Conservation (phyloP, 2,113 vertebrate species). For the Varanus komodoensis region DNA sequence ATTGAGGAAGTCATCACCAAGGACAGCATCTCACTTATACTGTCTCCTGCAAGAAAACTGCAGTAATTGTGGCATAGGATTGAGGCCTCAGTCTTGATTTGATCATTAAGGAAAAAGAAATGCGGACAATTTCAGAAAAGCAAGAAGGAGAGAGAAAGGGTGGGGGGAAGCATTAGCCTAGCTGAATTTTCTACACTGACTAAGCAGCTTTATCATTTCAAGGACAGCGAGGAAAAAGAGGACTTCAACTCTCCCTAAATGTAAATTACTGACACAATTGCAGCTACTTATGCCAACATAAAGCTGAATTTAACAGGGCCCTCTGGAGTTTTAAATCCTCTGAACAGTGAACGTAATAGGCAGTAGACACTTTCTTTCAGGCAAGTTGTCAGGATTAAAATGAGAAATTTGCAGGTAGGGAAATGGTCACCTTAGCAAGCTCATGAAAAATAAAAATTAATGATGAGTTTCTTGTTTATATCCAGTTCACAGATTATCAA, state of each 20-base stretch:
- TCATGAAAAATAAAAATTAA: slow-evolving; percentile 66
- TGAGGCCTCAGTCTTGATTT: neutral
- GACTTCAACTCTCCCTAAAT: slow-evolving; percentile 51
- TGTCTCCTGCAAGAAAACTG: neutral
- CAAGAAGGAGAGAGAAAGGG: neutral
- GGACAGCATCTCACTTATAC: neutral
- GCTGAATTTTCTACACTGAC: slow-evolving; percentile 47
- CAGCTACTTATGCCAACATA: slow-evolving; percentile 55
- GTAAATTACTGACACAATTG: slow-evolving; percentile 61
- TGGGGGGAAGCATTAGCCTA: slow-evolving; percentile 12
- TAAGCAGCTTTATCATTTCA: slow-evolving; percentile 62
- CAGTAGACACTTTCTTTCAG: slow-evolving; percentile 52
- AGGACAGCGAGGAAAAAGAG: slow-evolving; percentile 51
- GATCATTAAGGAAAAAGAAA: neutral
- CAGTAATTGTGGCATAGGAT: neutral
- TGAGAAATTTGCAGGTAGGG: slow-evolving; percentile 57
- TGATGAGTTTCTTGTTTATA: slow-evolving; percentile 51
- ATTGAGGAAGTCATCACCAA: neutral
- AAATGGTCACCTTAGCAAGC: slow-evolving; percentile 53
- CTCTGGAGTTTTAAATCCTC: slow-evolving; percentile 66
- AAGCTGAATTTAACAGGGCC: slow-evolving; percentile 63
- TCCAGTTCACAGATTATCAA: slow-evolving; percentile 32
- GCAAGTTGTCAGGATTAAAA: slow-evolving; percentile 65
- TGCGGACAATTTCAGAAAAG: neutral
- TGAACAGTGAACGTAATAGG: slow-evolving; percentile 61